Conservation (phyloP, 2,797 vertebrate species). For the Knipowitschia caucasica region DNA sequence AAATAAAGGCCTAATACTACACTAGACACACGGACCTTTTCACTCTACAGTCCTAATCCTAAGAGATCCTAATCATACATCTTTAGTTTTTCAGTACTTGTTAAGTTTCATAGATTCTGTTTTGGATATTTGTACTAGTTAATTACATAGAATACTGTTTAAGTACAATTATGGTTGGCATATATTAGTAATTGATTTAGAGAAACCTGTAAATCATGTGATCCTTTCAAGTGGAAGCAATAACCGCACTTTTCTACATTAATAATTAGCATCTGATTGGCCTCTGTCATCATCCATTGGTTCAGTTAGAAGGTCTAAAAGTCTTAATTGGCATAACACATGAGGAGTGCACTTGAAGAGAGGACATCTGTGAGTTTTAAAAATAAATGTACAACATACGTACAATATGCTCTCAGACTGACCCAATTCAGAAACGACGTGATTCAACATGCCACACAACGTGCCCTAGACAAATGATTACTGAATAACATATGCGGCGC, state of each 20-base stretch:
- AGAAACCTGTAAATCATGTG: slow-evolving; percentile 25
- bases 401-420: slow-evolving; percentile 58
- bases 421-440: slow-evolving; percentile 58
- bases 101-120: too few species aligned
- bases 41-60: too few species aligned
- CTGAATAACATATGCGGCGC: slow-evolving; percentile 54
- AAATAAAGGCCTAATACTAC: too few species aligned
- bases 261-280: slow-evolving; percentile 62
- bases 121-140: too few species aligned
- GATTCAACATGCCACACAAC: slow-evolving; percentile 53
- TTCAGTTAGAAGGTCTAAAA: slow-evolving; percentile 60
- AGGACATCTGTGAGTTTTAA: slow-evolving; percentile 65
- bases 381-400: slow-evolving; percentile 65
- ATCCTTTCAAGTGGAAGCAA: slow-evolving; percentile 25
- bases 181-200: too few species aligned
- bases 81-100: too few species aligned
- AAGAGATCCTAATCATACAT: too few species aligned
- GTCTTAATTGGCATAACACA: slow-evolving; percentile 67
- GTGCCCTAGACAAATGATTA: slow-evolving; percentile 53
- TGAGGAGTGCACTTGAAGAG: slow-evolving; percentile 49
- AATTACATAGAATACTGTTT: too few species aligned
- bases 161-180: too few species aligned
- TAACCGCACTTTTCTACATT: slow-evolving; percentile 41
- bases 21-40: too few species aligned
- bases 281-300: slow-evolving; percentile 55